phyloP scores from a whole-genome alignment of 2,888 invertebrate genomes.

The Parnassius apollo region DNA sequence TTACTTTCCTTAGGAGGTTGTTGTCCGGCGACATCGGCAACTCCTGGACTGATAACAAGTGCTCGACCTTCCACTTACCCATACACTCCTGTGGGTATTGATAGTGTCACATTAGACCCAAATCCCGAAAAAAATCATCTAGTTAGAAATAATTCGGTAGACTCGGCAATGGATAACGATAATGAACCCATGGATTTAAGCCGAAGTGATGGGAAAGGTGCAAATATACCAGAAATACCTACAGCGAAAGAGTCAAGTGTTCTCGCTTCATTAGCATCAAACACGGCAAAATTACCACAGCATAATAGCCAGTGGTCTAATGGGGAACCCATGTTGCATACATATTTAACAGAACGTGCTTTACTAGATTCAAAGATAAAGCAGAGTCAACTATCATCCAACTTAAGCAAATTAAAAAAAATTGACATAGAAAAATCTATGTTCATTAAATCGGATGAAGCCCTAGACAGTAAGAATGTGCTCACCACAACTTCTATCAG shows the following conservation, averaged over 20 bases:
- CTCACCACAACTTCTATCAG: conserved; percentile 33
- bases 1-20: conserved; percentile 87
- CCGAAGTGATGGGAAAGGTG: conserved; percentile 62
- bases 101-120: conserved; percentile 48
- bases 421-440: conserved; percentile 57
- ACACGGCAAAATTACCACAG: conserved; percentile 82
- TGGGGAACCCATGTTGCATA: conserved; percentile 85
- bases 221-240: conserved; percentile 77
- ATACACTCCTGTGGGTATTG: conserved; percentile 73
- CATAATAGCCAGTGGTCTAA: conserved; percentile 79
- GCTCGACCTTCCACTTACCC: conserved; percentile 86
- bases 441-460: conserved; percentile 46
- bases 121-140: conserved; percentile 52
- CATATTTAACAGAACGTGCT: conserved; percentile 87
- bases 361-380: conserved; percentile 86
- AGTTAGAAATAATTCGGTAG: conserved; percentile 47
- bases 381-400: conserved; percentile 81
- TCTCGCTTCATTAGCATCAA: conserved; percentile 83
- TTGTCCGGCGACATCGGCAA: conserved; percentile 72
- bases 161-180: conserved; percentile 64
- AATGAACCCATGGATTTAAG: conserved; percentile 79
- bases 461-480: conserved; percentile 32
- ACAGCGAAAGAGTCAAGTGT: conserved; percentile 83
- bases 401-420: conserved; percentile 61
- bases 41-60: conserved; percentile 81